Conservation (phyloP, 2,797 vertebrate genomes). For the Schizopygopsis pylzovi region DNA sequence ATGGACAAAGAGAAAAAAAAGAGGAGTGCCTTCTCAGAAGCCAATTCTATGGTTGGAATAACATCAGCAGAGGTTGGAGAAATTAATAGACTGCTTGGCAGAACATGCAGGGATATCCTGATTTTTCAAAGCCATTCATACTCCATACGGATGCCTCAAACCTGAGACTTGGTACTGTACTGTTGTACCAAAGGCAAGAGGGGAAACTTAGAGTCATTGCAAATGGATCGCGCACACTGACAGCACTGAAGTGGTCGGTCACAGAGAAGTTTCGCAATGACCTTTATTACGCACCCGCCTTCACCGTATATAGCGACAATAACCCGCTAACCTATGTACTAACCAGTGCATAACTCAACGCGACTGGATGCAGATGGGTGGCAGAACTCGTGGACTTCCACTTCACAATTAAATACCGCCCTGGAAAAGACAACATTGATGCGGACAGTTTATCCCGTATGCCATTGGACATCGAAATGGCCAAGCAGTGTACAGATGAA, state of each 20-base stretch:
- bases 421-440: neutral
- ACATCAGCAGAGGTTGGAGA: neutral
- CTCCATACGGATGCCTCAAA: neutral
- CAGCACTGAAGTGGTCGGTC: neutral
- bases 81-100: neutral
- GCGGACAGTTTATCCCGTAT: constrained; percentile 9
- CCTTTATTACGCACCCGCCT: neutral
- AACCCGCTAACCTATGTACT: no score
- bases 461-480: neutral
- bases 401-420: neutral
- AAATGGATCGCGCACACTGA: neutral
- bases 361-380: neutral
- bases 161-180: neutral
- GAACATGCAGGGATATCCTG: neutral
- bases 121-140: neutral
- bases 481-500: neutral
- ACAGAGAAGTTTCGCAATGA: neutral
- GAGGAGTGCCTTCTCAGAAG: neutral
- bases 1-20: neutral
- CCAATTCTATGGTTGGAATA: neutral
- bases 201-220: neutral
- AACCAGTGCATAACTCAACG: no score
- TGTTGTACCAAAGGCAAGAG: neutral
- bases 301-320: neutral
- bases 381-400: neutral